These are phyloP conservation scores for Hoplodrina blanda DNA, from an alignment of 2,888 invertebrate species.

Conservation along the genomic window DNA sequence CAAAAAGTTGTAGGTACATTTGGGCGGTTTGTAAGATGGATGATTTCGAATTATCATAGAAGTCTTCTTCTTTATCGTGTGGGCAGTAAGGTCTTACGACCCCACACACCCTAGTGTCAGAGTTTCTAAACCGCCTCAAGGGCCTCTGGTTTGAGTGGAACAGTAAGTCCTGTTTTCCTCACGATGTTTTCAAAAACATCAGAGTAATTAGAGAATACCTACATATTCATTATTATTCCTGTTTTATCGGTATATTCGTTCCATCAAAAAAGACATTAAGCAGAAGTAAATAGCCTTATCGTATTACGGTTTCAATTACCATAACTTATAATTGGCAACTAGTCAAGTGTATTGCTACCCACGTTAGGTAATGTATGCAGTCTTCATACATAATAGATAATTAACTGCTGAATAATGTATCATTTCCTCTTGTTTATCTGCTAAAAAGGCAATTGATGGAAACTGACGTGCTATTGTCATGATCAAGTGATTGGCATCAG, in stretches of 20 bases:
- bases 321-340: conserved; percentile 38
- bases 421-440: conserved; percentile 59
- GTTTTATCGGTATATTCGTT: not conserved
- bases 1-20: too few relatives aligned
- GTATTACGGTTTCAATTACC: conserved; percentile 23
- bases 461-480: conserved; percentile 66
- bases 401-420: conserved; percentile 61
- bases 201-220: not conserved
- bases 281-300: conserved; percentile 21
- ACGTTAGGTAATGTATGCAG: conserved; percentile 40
- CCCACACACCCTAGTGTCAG: too few relatives aligned
- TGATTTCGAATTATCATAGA: not conserved
- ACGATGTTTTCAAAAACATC: too few relatives aligned
- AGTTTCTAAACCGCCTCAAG: too few relatives aligned
- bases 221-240: conserved; percentile 5
- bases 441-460: conserved; percentile 63
- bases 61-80: too few relatives aligned
- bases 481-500: conserved; percentile 46
- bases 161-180: too few relatives aligned
- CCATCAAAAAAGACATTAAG: not conserved
- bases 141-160: too few relatives aligned
- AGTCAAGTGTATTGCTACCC: conserved; percentile 30
- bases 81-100: too few relatives aligned
- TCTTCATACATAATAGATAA: conserved; percentile 61
- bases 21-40: not conserved